Evolutionary conservation across 1,140 invertebrate genomes (phyloP).

Genomic region (Aphidius ervi): DNA sequence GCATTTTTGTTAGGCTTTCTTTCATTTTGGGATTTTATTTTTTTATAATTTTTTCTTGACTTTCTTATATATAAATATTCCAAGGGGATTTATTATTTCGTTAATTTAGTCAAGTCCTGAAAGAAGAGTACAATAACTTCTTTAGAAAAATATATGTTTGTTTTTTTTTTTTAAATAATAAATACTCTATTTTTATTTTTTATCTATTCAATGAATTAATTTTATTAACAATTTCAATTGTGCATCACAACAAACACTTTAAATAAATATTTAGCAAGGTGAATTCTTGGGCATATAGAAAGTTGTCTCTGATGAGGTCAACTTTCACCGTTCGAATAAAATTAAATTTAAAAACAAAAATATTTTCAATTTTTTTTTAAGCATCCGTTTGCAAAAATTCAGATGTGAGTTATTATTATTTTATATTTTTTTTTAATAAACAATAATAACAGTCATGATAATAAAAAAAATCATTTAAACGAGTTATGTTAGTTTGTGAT

Average conservation of each 20-base stretch:
- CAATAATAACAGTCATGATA: too few relatives aligned
- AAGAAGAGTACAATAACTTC: not conserved
- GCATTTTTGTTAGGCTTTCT: not conserved
- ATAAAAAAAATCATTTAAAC: too few relatives aligned
- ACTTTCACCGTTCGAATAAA: slow-evolving; percentile 30
- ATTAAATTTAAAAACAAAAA: slow-evolving; percentile 5
- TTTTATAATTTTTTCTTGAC: not conserved
- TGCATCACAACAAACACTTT: not conserved
- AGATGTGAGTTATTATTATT: too few relatives aligned
- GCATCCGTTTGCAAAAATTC: too few relatives aligned
- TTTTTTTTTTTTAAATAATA: not conserved
- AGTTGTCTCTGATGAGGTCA: slow-evolving; percentile 30
- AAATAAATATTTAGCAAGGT: slow-evolving; percentile 7
- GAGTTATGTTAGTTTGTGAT: too few relatives aligned
- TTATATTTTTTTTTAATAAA: too few relatives aligned
- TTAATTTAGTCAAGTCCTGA: slow-evolving; percentile 7
- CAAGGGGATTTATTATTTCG: slow-evolving; percentile 11
- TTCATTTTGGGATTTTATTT: too few relatives aligned
- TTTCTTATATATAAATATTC: not conserved
- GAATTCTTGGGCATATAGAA: slow-evolving; percentile 8
- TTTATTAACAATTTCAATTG: not conserved
- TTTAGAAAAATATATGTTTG: not conserved
- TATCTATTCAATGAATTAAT: slow-evolving; percentile 1
- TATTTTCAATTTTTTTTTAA: not conserved
- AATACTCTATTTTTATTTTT: not conserved